A percentile compares a stretch with the other conserved stretches of the same genome.
phyloP scores from a whole-genome alignment of 2,113 vertebrate species.

The Melanerpes formicivorus region DNA sequence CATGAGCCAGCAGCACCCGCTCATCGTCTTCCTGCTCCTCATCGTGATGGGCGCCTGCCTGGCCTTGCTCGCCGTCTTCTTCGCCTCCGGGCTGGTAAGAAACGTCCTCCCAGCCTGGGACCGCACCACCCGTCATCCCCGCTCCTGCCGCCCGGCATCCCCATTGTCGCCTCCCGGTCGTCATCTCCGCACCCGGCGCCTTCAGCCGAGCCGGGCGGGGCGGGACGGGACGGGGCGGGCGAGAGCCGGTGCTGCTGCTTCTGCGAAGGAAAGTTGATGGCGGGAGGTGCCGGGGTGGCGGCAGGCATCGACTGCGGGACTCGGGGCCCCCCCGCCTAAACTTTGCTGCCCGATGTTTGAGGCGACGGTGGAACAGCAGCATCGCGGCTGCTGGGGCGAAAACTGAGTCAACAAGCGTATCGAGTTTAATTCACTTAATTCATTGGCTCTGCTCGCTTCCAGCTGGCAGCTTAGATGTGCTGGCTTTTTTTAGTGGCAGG shows the following conservation, averaged over 20 bases:
- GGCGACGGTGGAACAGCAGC: background rate
- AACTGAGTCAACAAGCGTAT: slow-evolving; percentile 21
- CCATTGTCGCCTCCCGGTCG: background rate
- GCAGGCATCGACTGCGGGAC: background rate
- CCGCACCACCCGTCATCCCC: background rate
- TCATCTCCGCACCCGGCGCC: background rate
- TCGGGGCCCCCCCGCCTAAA: background rate
- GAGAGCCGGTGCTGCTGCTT: background rate
- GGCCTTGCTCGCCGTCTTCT: slow-evolving; percentile 94
- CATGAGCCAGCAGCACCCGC: slow-evolving; percentile 99
- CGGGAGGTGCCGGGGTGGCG: background rate
- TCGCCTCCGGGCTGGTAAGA: slow-evolving; percentile 96
- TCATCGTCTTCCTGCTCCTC: slow-evolving; percentile 95
- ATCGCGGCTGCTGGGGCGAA: background rate
- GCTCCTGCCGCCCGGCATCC: background rate
- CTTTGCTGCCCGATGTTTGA: background rate
- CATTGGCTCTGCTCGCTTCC: slow-evolving; percentile 24
- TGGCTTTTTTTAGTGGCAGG: background rate
- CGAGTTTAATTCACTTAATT: slow-evolving; percentile 61
- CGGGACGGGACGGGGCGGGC: background rate
- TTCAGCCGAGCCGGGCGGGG: background rate
- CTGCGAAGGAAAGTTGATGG: slow-evolving; percentile 5
- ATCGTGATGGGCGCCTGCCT: slow-evolving; percentile 97
- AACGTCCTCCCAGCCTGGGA: background rate
- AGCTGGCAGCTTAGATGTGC: background rate